Evolutionary conservation across 2,113 vertebrate genomes (phyloP).

Genomic region (Eublepharis macularius): DNA sequence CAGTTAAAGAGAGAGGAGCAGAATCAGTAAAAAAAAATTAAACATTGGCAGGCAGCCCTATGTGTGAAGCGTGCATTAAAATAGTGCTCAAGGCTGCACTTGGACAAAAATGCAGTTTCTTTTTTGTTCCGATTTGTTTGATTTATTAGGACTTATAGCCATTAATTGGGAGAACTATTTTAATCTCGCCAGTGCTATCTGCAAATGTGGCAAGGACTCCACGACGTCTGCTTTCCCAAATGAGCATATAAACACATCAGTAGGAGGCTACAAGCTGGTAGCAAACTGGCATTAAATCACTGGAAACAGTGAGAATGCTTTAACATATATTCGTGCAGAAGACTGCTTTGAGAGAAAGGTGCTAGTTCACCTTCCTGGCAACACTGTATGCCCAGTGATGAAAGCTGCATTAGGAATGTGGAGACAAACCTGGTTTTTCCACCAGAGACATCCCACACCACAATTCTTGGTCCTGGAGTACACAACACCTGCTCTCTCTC

Average conservation of each 20-base stretch:
- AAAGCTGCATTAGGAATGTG: too few relatives aligned
- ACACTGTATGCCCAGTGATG: neutral
- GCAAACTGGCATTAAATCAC: slow-evolving; percentile 43
- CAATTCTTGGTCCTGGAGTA: too few relatives aligned
- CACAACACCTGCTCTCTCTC: too few relatives aligned
- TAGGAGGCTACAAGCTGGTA: neutral
- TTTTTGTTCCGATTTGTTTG: neutral
- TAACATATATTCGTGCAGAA: slow-evolving; percentile 3
- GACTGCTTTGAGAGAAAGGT: neutral
- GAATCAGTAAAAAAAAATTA: neutral
- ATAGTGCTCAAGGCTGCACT: neutral
- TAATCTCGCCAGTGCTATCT: neutral
- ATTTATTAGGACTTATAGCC: neutral
- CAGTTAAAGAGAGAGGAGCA: neutral
- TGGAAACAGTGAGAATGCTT: slow-evolving; percentile 16
- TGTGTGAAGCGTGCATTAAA: neutral
- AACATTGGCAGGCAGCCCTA: neutral
- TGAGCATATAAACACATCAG: slow-evolving; percentile 21
- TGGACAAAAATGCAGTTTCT: neutral
- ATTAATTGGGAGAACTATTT: neutral
- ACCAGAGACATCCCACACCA: too few relatives aligned
- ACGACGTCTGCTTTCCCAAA: slow-evolving; percentile 36
- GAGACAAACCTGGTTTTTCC: too few relatives aligned
- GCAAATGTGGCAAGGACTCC: slow-evolving; percentile 18
- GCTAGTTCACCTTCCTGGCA: neutral